Evolutionary conservation across 2,797 vertebrate species (phyloP).

Genomic region (Poecilia picta): DNA sequence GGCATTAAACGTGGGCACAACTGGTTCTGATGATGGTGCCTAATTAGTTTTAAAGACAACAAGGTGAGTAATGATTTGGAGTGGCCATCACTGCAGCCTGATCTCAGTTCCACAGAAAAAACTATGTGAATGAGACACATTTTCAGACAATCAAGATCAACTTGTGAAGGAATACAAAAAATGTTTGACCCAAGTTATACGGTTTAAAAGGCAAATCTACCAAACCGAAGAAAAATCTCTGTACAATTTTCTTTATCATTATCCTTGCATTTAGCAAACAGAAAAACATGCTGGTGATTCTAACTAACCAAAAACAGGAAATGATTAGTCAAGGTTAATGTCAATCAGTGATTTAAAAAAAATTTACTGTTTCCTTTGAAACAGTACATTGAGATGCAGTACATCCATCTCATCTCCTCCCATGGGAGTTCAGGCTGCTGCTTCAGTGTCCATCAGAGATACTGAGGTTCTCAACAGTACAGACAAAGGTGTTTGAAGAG

Average conservation of each 20-base stretch:
- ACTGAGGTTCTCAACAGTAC: conserved; percentile 46
- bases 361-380: not conserved
- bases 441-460: conserved; percentile 33
- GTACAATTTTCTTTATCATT: not conserved
- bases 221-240: not conserved
- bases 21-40: not conserved
- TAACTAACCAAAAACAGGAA: not conserved
- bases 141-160: not conserved
- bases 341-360: not conserved
- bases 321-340: not conserved
- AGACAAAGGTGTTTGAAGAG: conserved; percentile 45
- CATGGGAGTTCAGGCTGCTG: conserved; percentile 22
- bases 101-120: not conserved
- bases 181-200: not conserved
- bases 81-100: not conserved
- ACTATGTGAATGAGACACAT: not conserved
- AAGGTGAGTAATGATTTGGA: not conserved
- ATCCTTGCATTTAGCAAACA: not conserved
- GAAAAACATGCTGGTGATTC: not conserved
- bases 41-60: not conserved
- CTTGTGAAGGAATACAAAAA: not conserved
- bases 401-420: conserved; percentile 27
- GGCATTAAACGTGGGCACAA: not conserved
- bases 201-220: not conserved
- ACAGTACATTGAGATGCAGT: conserved; percentile 29